These are phyloP conservation scores for Perca schrenkii DNA, from an alignment of 2,113 vertebrate species.

Conservation along the genomic window DNA sequence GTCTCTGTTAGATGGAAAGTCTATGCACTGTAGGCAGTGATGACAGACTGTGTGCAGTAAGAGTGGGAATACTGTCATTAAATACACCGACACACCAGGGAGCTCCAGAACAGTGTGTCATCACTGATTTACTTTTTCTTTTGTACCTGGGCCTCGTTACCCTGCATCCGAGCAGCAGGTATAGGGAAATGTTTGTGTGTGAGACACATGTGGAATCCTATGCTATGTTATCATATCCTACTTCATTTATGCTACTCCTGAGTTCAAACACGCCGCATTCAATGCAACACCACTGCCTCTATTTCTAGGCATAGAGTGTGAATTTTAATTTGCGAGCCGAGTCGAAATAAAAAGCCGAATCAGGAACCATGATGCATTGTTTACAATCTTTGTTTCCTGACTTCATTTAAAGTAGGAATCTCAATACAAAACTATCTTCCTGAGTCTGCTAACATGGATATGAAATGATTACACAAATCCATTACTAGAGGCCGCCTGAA, in stretches of 20 bases:
- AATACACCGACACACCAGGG: slow-evolving; percentile 69
- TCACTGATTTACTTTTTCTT: slow-evolving; percentile 62
- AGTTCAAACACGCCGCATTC: slow-evolving; percentile 31
- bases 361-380: not conserved
- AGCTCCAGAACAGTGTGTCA: slow-evolving; percentile 69
- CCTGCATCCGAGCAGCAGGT: slow-evolving; percentile 59
- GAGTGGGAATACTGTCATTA: slow-evolving; percentile 76
- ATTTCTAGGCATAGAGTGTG: slow-evolving; percentile 13
- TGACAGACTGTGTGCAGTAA: slow-evolving; percentile 74
- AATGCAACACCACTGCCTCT: slow-evolving; percentile 41
- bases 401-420: slow-evolving; percentile 59
- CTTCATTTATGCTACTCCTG: slow-evolving; percentile 8
- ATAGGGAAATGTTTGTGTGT: slow-evolving; percentile 56
- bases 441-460: slow-evolving; percentile 28
- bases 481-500: slow-evolving; percentile 54
- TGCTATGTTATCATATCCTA: slow-evolving; percentile 10
- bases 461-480: slow-evolving; percentile 52
- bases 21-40: slow-evolving; percentile 62
- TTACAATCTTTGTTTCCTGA: slow-evolving; percentile 34
- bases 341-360: slow-evolving; percentile 24
- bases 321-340: slow-evolving; percentile 23
- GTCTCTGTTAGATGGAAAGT: slow-evolving; percentile 59
- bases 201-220: slow-evolving; percentile 18
- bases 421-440: slow-evolving; percentile 39
- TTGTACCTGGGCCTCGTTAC: slow-evolving; percentile 67